These are phyloP conservation scores for Eremobia ochroleuca DNA, from an alignment of 2,888 invertebrate species.

Conservation along the genomic window DNA sequence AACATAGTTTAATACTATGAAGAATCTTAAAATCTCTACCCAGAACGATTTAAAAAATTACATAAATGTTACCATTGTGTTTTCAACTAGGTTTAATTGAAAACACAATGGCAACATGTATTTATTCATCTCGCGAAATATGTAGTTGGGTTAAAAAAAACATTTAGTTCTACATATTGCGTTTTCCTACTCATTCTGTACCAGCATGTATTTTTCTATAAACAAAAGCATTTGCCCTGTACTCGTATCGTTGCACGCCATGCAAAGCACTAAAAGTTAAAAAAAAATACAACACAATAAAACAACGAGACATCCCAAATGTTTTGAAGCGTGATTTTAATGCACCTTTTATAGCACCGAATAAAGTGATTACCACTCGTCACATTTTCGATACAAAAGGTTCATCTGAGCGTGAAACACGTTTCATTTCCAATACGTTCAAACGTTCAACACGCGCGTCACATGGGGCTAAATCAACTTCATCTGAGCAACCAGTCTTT, in stretches of 20 bases:
- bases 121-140: background rate
- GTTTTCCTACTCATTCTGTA: background rate
- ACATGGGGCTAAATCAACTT: slow-evolving; percentile 67
- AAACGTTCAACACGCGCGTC: slow-evolving; percentile 66
- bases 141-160: background rate
- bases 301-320: slow-evolving; percentile 42
- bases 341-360: slow-evolving; percentile 67
- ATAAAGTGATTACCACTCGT: slow-evolving; percentile 72
- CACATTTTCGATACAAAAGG: slow-evolving; percentile 72
- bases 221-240: slow-evolving; percentile 1
- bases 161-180: too few relatives aligned
- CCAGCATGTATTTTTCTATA: background rate
- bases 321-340: slow-evolving; percentile 64
- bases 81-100: background rate
- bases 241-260: background rate
- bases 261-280: background rate
- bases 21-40: too few relatives aligned
- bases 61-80: background rate
- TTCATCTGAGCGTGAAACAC: slow-evolving; percentile 73
- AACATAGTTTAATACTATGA: fast-evolving
- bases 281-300: slow-evolving; percentile 36
- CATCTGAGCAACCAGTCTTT: slow-evolving; percentile 72
- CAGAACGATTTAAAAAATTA: background rate
- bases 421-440: slow-evolving; percentile 74
- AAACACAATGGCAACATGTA: background rate